Evolutionary conservation across 2,797 vertebrate species (phyloP).

Genomic region (Botia almorhae): DNA sequence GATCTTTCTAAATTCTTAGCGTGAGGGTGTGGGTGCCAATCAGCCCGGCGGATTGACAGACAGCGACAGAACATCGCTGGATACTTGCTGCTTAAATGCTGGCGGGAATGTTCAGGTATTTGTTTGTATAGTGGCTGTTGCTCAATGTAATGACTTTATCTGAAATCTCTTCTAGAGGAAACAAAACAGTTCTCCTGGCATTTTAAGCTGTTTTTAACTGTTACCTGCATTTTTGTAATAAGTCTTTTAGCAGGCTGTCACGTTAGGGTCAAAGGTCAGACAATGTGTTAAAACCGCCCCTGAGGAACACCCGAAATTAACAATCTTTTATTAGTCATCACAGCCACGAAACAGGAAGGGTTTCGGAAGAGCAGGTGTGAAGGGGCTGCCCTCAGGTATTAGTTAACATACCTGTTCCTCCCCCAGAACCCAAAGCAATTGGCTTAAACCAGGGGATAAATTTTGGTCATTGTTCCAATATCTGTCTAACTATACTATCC

Average conservation of each 20-base stretch:
- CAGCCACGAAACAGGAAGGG: neutral
- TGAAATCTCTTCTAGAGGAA: neutral
- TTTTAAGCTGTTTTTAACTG: neutral
- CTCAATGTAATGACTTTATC: neutral
- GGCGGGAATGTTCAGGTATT: neutral
- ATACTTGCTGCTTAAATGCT: neutral
- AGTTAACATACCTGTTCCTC: neutral
- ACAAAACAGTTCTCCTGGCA: neutral
- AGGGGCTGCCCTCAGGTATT: neutral
- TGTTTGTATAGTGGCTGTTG: neutral
- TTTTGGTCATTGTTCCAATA: neutral
- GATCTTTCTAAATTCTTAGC: conserved; percentile 3
- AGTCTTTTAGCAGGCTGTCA: neutral
- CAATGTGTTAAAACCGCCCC: neutral
- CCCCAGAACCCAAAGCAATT: neutral
- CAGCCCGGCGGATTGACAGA: neutral
- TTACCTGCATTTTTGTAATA: conserved; percentile 6
- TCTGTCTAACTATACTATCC: neutral
- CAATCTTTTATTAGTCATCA: neutral
- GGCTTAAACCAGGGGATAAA: neutral
- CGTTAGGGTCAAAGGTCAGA: conserved; percentile 15
- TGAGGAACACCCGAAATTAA: neutral
- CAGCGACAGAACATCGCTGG: neutral
- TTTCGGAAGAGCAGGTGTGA: conserved; percentile 21
- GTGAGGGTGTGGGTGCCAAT: conserved; percentile 4